phyloP scores from a whole-genome alignment of 2,888 invertebrate species.

The Deilephila porcellus region DNA sequence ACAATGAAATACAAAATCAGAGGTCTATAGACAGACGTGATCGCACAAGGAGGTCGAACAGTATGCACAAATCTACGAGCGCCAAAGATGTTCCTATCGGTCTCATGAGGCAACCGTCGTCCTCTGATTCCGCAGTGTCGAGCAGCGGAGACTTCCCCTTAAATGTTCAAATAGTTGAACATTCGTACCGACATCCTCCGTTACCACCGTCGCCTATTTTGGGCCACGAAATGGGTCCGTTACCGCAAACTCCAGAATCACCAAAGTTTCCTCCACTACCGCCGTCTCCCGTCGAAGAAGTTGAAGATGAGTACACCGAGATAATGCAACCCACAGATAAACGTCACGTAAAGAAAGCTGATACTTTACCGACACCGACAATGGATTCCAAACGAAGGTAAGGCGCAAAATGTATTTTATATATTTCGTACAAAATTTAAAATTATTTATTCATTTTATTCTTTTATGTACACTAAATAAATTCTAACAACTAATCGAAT shows the following conservation, averaged over 20 bases:
- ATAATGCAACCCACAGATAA: constrained; percentile 83
- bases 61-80: constrained; percentile 90
- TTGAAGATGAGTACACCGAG: constrained; percentile 90
- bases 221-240: constrained; percentile 75
- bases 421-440: too few species aligned
- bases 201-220: constrained; percentile 74
- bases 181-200: constrained; percentile 78
- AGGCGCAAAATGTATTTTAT: too few species aligned
- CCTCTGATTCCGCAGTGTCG: constrained; percentile 81
- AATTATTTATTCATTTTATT: too few species aligned
- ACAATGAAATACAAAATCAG: constrained; percentile 85
- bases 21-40: constrained; percentile 80
- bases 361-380: constrained; percentile 82
- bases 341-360: constrained; percentile 79
- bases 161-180: constrained; percentile 88
- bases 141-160: constrained; percentile 86
- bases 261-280: constrained; percentile 90
- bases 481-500: too few species aligned
- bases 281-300: constrained; percentile 93
- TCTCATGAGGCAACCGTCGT: constrained; percentile 81
- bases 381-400: constrained; percentile 80
- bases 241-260: constrained; percentile 80
- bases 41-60: constrained; percentile 83
- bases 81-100: constrained; percentile 88
- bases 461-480: not conserved